Conservation (phyloP, 92 coral and sea anemone genomes). For the Zoanthus sociatus region DNA sequence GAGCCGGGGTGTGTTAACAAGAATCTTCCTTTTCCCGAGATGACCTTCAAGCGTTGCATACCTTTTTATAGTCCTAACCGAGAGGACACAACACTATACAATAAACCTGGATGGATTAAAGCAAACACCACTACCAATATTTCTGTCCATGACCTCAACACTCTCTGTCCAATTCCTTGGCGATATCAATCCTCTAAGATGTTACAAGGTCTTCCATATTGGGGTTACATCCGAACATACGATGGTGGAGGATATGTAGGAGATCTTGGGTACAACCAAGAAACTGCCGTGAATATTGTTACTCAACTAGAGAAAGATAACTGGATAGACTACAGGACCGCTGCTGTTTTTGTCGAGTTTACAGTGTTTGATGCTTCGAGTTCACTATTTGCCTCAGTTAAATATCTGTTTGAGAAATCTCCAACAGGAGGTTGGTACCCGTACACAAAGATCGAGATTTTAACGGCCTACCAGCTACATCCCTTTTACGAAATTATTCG, state of each 20-base stretch:
- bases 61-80: conserved; percentile 47
- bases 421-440: conserved; percentile 77
- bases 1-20: conserved; percentile 22
- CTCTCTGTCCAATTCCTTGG: conserved; percentile 79
- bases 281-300: conserved; percentile 64
- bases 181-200: conserved; percentile 62
- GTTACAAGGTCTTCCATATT: conserved; percentile 46
- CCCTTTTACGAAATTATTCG: conserved; percentile 62
- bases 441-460: conserved; percentile 42
- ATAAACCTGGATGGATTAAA: conserved; percentile 71
- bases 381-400: conserved; percentile 68
- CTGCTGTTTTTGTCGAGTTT: conserved; percentile 80
- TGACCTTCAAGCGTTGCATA: conserved; percentile 54
- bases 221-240: conserved; percentile 59
- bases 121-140: conserved; percentile 42
- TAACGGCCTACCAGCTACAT: conserved; percentile 64
- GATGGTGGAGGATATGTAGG: conserved; percentile 86
- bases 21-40: not conserved
- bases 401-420: conserved; percentile 71
- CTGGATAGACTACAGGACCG: conserved; percentile 89
- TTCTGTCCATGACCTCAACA: conserved; percentile 27
- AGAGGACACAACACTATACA: conserved; percentile 57
- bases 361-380: conserved; percentile 83
- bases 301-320: conserved; percentile 49
- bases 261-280: conserved; percentile 79